phyloP scores from a whole-genome alignment of 2,113 vertebrate genomes.

The Eulemur macaco region DNA sequence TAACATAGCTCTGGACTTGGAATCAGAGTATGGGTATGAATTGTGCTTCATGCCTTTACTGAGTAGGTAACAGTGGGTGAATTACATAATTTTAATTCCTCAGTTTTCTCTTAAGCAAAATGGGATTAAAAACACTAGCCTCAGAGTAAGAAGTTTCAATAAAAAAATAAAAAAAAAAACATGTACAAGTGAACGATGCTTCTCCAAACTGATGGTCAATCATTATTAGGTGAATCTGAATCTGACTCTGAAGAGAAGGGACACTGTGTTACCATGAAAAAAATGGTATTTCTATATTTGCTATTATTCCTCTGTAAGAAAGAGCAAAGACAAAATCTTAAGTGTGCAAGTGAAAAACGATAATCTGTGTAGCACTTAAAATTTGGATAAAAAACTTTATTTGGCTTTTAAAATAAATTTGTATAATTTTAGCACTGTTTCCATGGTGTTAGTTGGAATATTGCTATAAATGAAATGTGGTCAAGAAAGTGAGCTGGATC shows the following conservation, averaged over 20 bases:
- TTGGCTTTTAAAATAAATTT: background rate
- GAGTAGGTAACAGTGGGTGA: background rate
- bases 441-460: background rate
- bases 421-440: background rate
- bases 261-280: background rate
- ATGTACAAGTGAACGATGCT: background rate
- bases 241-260: background rate
- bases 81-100: background rate
- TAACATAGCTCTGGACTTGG: background rate
- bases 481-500: background rate
- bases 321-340: background rate
- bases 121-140: background rate
- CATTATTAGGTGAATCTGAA: background rate
- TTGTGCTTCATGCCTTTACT: background rate
- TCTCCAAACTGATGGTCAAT: background rate
- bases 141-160: background rate
- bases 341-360: background rate
- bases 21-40: background rate
- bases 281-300: background rate
- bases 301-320: background rate
- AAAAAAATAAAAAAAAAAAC: slow-evolving; percentile 15
- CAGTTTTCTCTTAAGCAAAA: background rate
- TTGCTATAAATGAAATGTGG: background rate
- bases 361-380: background rate
- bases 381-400: background rate